Evolutionary conservation across 2,888 invertebrate species (phyloP), one percentile per base, ranked within the genome.

Genomic region (Adelphocoris suturalis): DNA sequence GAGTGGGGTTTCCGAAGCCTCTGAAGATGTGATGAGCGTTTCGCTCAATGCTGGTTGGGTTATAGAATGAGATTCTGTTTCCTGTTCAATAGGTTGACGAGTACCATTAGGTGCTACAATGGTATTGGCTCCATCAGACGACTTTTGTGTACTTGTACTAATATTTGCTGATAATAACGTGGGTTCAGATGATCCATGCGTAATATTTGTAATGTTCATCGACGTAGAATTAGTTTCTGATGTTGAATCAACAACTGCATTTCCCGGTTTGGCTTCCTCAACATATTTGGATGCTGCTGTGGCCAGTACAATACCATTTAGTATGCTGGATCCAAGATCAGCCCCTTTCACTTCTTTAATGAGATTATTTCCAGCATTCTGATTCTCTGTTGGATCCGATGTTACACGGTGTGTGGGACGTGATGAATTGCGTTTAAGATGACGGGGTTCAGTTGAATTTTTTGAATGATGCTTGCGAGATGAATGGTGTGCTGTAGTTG

Each of bases 321-420:
- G 78, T 78, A 88, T 55, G 37, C 68, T 88, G 13, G 78, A 78
- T n/a, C 88, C 88, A 23, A 80, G 48, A 80, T 88, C 88, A 2
- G 19, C 78, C n/a, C 88, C 55, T 28, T 52, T 76, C 55, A 75
- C 75, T 68, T 86, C 86, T 75, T 86, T 86, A 13, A 88, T 55
- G 2, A 88, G 55, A 55, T 88, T 88, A 48, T 55, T 88, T n/a
- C 80, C 68, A 48, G 61, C 37, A 52, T 76, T 88, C 16, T 68
- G 86, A 47, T n/a, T 75, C 9, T 88, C 52, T 16, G 78, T 19
- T 12, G 78, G 5, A 47, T 52, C 27, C 1, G 47, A 27, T 16
- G 47, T 52, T 4, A 23, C 47, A 23, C 5, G 68, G 7, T 68
- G 68, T 23, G 68, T 23, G 23, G 68, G 27, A 12, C 68, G 68